Percentiles rank a stretch among this genome's conserved stretches.
Conservation (phyloP, 2,888 invertebrate genomes). For the Drosophila cyrtoloma region DNA sequence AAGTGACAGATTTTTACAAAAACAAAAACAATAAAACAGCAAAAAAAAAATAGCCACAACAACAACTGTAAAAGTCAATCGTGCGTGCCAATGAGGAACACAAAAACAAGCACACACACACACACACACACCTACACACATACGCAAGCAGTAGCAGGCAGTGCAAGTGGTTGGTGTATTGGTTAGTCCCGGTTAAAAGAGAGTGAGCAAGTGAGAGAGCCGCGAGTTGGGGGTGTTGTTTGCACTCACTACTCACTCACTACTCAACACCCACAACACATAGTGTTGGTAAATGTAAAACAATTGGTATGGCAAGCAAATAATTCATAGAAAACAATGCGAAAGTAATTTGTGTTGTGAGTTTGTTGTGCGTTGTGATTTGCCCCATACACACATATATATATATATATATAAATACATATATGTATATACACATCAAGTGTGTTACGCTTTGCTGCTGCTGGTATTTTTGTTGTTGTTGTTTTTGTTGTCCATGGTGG, state of each 20-base stretch:
- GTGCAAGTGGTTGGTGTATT: conserved; percentile 73
- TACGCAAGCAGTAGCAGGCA: conserved; percentile 40
- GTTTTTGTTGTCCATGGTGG: conserved; percentile 62
- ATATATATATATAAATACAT: conserved; percentile 15
- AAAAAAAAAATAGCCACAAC: conserved; percentile 4
- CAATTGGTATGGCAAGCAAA: conserved; percentile 21
- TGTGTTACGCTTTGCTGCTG: conserved; percentile 55
- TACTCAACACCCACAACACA: conserved; percentile 32
- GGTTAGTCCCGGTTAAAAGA: conserved; percentile 11
- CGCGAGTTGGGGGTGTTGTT: conserved; percentile 8
- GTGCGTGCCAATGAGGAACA: conserved; percentile 57
- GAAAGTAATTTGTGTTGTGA: conserved; percentile 56
- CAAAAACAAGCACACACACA: conserved; percentile 22
- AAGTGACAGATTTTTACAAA: conserved; percentile 45
- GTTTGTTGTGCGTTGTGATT: conserved; percentile 42
- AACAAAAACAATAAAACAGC: conserved; percentile 3
- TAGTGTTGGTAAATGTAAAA: conserved; percentile 57
- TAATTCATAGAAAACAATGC: conserved; percentile 40
- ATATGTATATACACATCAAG: conserved; percentile 8
- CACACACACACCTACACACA: conserved; percentile 6
- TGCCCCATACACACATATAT: conserved; percentile 17
- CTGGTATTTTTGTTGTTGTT: conserved; percentile 36
- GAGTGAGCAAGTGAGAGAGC: conserved; percentile 1
- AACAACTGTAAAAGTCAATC: conserved; percentile 56
- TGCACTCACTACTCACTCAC: conserved; percentile 23